phyloP scores from a whole-genome alignment of 2,113 vertebrate genomes.

The Pampusana beccarii region DNA sequence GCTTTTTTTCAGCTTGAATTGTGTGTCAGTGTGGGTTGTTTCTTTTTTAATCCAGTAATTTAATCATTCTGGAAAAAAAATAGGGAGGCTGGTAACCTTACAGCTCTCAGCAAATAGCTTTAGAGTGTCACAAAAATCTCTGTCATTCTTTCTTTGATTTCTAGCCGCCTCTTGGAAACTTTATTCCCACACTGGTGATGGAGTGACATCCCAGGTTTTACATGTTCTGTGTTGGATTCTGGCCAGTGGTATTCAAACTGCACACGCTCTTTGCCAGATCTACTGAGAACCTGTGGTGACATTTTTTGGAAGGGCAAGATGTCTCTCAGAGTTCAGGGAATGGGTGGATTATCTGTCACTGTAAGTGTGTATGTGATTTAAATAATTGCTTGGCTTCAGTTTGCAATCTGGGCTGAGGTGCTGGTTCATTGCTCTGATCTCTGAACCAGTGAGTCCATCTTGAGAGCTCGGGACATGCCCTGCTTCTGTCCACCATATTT shows the following conservation, averaged over 20 bases:
- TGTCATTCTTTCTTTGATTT: constrained; percentile 51
- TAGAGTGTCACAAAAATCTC: constrained; percentile 1
- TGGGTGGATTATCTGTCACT: constrained; percentile 14
- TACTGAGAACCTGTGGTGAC: constrained; percentile 43
- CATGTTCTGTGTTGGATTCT: neutral
- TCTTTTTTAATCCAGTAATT: neutral
- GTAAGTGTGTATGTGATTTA: constrained; percentile 1
- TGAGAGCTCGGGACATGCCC: neutral
- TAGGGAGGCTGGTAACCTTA: neutral
- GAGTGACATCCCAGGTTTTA: neutral
- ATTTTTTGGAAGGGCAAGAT: constrained; percentile 59
- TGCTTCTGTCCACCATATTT: neutral
- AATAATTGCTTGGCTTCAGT: constrained; percentile 25
- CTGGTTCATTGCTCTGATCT: neutral
- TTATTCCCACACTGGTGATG: constrained; percentile 20
- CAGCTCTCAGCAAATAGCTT: constrained; percentile 28
- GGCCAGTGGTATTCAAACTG: constrained; percentile 26
- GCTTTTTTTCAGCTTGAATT: neutral
- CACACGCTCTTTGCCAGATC: neutral
- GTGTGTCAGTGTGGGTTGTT: neutral
- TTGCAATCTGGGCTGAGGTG: neutral
- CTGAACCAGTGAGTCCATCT: neutral
- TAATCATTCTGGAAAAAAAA: neutral
- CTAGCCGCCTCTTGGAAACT: constrained; percentile 18
- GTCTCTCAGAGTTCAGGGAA: constrained; percentile 48